Base-by-base conservation (phyloP, 2,888 invertebrate species). In the Microlaimidae sp. region DNA sequence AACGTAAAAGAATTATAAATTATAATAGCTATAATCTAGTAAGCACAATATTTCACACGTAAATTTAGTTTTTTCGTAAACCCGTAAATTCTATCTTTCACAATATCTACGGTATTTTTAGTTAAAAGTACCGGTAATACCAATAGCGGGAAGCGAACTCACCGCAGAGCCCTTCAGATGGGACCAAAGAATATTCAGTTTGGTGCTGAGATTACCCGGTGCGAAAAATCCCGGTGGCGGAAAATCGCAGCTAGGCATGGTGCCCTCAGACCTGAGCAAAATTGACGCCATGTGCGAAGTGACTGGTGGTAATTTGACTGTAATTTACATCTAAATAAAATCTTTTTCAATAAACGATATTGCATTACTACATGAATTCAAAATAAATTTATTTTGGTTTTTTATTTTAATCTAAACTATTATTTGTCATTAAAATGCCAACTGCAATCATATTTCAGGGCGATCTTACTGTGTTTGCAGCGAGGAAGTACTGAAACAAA, bases 241-340 rank as follows among this genome's bases (percentile, higher is more conserved):
- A 59, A 5, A 63, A 59, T 56, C 62, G 23, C 32, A 21, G 40
- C 43, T 24, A 5, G 43, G 7, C 17, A 77, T 86, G 54, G 90
- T 93, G 32, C 86, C 92, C 10, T 87, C 87, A 53, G 93, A 95
- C 69, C 80, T 83, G 51, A 89, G 90, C 38, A 88, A 90, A 0
- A 85, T 95, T 61, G 92, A 95, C 72, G 84, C 86, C 5, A 92
- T 97, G 89, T 95, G 95, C 74, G 92, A 93, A 76, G 90, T 90
- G 23, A 97, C 95, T 17, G 95, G 95, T 66, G 95, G 85, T 82
- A 72, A 72, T 71, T 58, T 19, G 19, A n/a, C n/a, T n/a, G n/a
- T n/a, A n/a, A n/a, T n/a, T n/a, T n/a, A n/a, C n/a, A n/a, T n/a
- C n/a, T n/a, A n/a, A n/a, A n/a, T n/a, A n/a, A n/a, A n/a, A n/a